phyloP scores from a whole-genome alignment of 2,888 invertebrate species.

The Mimumesa dahlbomi region DNA sequence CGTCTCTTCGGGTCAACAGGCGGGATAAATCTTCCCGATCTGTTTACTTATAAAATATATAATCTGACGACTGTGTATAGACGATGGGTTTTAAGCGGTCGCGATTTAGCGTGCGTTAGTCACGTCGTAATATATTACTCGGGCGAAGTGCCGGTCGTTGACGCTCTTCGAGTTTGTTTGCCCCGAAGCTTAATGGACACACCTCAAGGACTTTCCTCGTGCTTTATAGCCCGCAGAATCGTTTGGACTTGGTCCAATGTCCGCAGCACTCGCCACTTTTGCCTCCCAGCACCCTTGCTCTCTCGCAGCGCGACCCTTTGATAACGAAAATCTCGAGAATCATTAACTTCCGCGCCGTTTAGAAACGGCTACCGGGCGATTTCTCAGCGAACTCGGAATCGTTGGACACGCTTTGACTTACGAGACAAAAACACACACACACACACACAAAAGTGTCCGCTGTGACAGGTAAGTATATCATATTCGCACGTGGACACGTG shows the following conservation, averaged over 20 bases:
- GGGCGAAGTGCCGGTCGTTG: conserved; percentile 65
- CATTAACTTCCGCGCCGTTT: conserved; percentile 43
- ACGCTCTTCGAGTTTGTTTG: conserved; percentile 73
- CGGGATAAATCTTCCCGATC: conserved; percentile 60
- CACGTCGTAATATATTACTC: conserved; percentile 71
- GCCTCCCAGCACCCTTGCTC: conserved; percentile 35
- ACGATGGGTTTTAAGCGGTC: conserved; percentile 39
- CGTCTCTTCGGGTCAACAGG: neutral
- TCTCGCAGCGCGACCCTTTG: conserved; percentile 24
- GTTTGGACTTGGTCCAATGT: conserved; percentile 70
- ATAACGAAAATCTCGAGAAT: conserved; percentile 41
- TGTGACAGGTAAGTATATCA: too few relatives aligned
- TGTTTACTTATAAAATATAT: conserved; percentile 70
- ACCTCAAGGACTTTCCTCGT: conserved; percentile 66
- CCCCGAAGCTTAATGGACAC: conserved; percentile 73
- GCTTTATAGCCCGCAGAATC: conserved; percentile 69
- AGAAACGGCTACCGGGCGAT: neutral
- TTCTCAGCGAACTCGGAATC: neutral
- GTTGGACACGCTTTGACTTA: too few relatives aligned
- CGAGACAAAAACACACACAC: too few relatives aligned
- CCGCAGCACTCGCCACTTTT: conserved; percentile 59
- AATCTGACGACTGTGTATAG: conserved; percentile 60
- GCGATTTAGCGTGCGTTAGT: conserved; percentile 64
- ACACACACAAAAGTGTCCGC: too few relatives aligned
- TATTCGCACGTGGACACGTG: too few relatives aligned